Percentiles rank a stretch among this genome's conserved stretches.
phyloP scores from a whole-genome alignment of 2,797 vertebrate species.

The Epinephelus coioides region DNA sequence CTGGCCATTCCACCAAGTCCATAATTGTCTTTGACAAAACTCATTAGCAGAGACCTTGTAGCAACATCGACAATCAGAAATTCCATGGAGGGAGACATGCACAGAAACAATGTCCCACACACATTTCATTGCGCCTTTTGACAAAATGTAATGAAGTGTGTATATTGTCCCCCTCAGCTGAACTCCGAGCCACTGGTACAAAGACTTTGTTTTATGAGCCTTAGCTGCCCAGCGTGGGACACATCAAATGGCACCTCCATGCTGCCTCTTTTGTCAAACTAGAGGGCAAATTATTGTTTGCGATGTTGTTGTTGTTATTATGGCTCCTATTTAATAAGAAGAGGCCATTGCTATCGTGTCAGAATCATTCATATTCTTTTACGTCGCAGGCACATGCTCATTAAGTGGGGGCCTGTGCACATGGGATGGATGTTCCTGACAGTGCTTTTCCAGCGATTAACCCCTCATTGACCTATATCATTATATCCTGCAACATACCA shows the following conservation, averaged over 20 bases:
- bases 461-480: conserved; percentile 71
- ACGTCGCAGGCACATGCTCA: conserved; percentile 72
- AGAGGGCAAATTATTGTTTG: conserved; percentile 82
- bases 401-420: conserved; percentile 63
- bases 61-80: conserved; percentile 88
- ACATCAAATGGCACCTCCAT: conserved; percentile 87
- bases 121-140: conserved; percentile 90
- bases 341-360: conserved; percentile 78
- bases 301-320: conserved; percentile 80
- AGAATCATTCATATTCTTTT: conserved; percentile 77
- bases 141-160: conserved; percentile 93
- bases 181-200: conserved; percentile 86
- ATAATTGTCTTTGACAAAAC: conserved; percentile 93
- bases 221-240: conserved; percentile 87
- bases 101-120: conserved; percentile 88
- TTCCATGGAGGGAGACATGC: conserved; percentile 88
- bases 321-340: conserved; percentile 79
- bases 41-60: conserved; percentile 91
- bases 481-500: conserved; percentile 35
- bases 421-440: conserved; percentile 66
- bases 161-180: conserved; percentile 86
- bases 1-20: conserved; percentile 82
- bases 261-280: conserved; percentile 80
- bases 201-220: conserved; percentile 87
- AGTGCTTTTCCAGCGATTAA: conserved; percentile 71